These are phyloP conservation scores for Araneus ventricosus DNA, from an alignment of 1,140 invertebrate species.

Conservation along the genomic window DNA sequence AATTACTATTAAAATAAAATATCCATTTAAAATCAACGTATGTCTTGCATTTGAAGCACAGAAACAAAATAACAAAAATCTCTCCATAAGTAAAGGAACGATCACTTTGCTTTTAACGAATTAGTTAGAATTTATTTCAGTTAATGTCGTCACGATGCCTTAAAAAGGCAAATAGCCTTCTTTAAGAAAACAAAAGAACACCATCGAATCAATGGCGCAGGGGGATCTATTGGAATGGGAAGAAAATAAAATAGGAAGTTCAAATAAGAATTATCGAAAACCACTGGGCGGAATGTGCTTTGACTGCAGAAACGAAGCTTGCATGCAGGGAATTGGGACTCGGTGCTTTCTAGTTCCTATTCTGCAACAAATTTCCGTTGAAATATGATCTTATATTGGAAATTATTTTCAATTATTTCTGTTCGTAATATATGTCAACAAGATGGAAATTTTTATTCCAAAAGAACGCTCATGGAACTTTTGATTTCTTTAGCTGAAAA, in stretches of 20 bases:
- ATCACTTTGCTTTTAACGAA: not conserved
- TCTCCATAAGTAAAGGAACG: not conserved
- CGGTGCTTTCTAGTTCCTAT: not conserved
- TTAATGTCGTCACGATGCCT: not conserved
- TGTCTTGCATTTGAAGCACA: too few species aligned
- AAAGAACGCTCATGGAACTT: too few species aligned
- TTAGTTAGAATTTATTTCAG: not conserved
- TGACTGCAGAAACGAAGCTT: not conserved
- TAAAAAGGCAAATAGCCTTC: slow-evolving; percentile 4
- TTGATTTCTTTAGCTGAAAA: too few species aligned
- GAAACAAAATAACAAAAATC: too few species aligned
- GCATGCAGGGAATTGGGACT: not conserved
- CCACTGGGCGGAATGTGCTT: slow-evolving; percentile 32
- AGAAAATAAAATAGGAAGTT: slow-evolving; percentile 35
- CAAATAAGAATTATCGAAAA: slow-evolving; percentile 69
- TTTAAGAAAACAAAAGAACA: not conserved
- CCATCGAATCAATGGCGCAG: slow-evolving; percentile 32
- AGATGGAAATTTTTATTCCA: too few species aligned
- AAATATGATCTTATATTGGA: too few species aligned
- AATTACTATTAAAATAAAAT: too few species aligned
- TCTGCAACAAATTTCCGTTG: not conserved
- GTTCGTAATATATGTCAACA: too few species aligned
- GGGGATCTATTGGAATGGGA: slow-evolving; percentile 12
- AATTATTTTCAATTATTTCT: too few species aligned
- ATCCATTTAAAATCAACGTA: too few species aligned